Conservation (phyloP, 2,888 invertebrate species). For the Athrips mouffetella region DNA sequence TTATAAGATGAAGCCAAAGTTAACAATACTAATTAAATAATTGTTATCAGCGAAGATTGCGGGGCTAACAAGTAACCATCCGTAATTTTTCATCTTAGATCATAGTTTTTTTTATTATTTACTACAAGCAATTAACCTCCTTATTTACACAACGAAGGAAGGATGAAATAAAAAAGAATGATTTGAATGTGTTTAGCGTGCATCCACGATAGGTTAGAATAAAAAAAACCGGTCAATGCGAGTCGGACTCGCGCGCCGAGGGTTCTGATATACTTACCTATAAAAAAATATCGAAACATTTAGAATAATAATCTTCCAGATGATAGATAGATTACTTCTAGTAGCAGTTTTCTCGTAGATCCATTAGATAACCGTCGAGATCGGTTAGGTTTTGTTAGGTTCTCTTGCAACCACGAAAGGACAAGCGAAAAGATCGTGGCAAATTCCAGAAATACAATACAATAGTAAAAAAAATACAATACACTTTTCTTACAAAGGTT, state of each 20-base stretch:
- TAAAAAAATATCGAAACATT: too few species aligned
- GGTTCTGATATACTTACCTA: too few species aligned
- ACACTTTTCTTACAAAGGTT: too few species aligned
- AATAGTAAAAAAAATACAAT: too few species aligned
- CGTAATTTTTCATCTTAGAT: conserved; percentile 12
- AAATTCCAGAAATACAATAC: too few species aligned
- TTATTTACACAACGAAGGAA: conserved; percentile 9
- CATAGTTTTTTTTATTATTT: conserved; percentile 8
- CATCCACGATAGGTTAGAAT: conserved; percentile 1
- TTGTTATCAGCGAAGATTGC: conserved; percentile 12
- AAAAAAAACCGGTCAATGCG: not conserved
- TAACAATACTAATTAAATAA: conserved; percentile 14
- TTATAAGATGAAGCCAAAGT: conserved; percentile 11
- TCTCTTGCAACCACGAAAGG: too few species aligned
- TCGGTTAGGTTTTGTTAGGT: too few species aligned
- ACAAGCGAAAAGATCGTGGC: too few species aligned
- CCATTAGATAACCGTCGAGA: too few species aligned
- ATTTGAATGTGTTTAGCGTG: not conserved
- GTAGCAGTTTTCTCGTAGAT: too few species aligned
- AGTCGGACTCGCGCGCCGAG: not conserved
- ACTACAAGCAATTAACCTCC: conserved; percentile 14
- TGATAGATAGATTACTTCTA: too few species aligned
- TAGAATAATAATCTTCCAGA: too few species aligned
- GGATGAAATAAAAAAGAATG: conserved; percentile 1
- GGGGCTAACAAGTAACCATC: conserved; percentile 5